Percentiles rank a stretch among this genome's conserved stretches.
These are phyloP conservation scores for Alcis repandata DNA, from an alignment of 2,888 invertebrate genomes.

Conservation along the genomic window DNA sequence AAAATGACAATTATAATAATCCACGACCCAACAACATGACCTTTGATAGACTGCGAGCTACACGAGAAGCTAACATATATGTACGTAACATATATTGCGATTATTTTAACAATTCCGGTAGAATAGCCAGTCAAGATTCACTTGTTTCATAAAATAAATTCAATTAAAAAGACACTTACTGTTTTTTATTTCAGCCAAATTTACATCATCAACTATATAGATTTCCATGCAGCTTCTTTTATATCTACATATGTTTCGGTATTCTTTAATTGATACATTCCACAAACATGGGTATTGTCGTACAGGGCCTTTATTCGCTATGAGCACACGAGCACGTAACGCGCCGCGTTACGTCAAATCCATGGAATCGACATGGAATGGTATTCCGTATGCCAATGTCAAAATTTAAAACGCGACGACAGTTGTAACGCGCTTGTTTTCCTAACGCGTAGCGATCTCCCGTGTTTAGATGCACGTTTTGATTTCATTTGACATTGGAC, in stretches of 20 bases:
- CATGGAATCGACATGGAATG: no score
- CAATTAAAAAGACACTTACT: slow-evolving; percentile 29
- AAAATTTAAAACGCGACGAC: no score
- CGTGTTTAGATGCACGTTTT: no score
- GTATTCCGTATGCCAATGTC: no score
- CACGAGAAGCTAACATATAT: slow-evolving; percentile 34
- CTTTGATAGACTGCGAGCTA: slow-evolving; percentile 33
- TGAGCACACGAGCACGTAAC: no score
- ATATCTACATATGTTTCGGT: slow-evolving; percentile 30
- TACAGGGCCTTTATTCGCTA: no score
- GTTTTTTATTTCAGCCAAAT: slow-evolving; percentile 31
- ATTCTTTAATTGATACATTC: slow-evolving; percentile 34
- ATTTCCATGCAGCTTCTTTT: slow-evolving; percentile 30
- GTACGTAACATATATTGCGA: slow-evolving; percentile 34
- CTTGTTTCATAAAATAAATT: slow-evolving; percentile 32
- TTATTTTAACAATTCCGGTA: slow-evolving; percentile 34
- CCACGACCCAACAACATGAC: slow-evolving; percentile 29
- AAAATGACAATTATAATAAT: slow-evolving; percentile 27
- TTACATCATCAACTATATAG: slow-evolving; percentile 23
- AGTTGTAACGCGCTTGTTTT: no score
- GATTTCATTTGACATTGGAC: no score
- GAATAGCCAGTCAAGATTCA: slow-evolving; percentile 29
- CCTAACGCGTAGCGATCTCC: no score
- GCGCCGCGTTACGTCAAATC: no score
- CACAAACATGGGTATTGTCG: slow-evolving; percentile 38